phyloP scores from a whole-genome alignment of 2,888 invertebrate genomes.

The Ischnus inquisitorius region DNA sequence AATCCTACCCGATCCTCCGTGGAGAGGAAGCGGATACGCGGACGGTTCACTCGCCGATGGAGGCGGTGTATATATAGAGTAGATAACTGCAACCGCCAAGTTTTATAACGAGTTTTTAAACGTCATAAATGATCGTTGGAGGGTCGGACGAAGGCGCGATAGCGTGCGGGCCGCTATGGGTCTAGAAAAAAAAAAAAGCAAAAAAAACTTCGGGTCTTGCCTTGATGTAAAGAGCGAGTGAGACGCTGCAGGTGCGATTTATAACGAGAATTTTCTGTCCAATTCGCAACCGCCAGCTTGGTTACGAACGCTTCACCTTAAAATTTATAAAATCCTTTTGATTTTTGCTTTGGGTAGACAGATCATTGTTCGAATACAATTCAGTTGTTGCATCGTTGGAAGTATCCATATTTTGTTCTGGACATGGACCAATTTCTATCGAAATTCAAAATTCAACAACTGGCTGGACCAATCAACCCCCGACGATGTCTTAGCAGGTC shows the following conservation, averaged over 20 bases:
- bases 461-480: too few relatives aligned
- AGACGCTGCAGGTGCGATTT: conserved; percentile 3
- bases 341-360: too few relatives aligned
- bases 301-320: background rate
- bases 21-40: conserved; percentile 62
- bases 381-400: too few relatives aligned
- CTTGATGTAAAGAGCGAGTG: conserved; percentile 33
- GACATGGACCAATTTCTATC: too few relatives aligned
- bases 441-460: too few relatives aligned
- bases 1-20: conserved; percentile 75
- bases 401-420: too few relatives aligned
- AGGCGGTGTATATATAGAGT: conserved; percentile 45
- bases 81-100: conserved; percentile 70
- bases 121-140: conserved; percentile 82
- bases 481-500: too few relatives aligned
- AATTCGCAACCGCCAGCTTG: background rate
- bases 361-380: too few relatives aligned
- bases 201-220: conserved; percentile 37
- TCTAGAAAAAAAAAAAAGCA: conserved; percentile 27
- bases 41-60: conserved; percentile 70
- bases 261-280: conserved; percentile 1
- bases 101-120: conserved; percentile 84
- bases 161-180: conserved; percentile 39
- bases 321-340: background rate
- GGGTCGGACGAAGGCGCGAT: conserved; percentile 46